phyloP scores from a whole-genome alignment of 1,140 invertebrate genomes.

The Battus philenor region DNA sequence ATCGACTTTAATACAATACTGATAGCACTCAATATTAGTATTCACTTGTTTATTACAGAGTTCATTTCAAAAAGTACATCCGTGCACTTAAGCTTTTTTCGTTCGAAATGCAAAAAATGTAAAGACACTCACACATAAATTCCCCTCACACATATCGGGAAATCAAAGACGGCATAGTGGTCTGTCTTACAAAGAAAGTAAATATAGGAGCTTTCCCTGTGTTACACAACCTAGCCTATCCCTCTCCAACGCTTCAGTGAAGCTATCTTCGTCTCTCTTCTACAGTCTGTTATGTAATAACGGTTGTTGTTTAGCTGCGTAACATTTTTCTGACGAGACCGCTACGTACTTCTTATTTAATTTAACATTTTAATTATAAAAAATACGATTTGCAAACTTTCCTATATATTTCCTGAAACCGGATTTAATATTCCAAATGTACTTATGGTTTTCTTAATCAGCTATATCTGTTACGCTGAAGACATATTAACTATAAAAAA shows the following conservation, averaged over 20 bases:
- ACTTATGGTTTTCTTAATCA: too few relatives aligned
- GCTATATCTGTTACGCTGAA: too few relatives aligned
- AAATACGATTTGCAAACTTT: too few relatives aligned
- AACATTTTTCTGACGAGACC: conserved; percentile 63
- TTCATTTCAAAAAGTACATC: conserved; percentile 53
- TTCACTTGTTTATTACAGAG: conserved; percentile 34
- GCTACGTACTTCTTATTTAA: conserved; percentile 42
- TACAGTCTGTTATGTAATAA: conserved; percentile 70
- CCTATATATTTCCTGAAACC: too few relatives aligned
- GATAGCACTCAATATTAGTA: conserved; percentile 36
- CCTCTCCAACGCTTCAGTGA: conserved; percentile 34
- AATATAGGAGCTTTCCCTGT: conserved; percentile 68
- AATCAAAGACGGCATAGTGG: conserved; percentile 46
- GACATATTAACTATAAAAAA: too few relatives aligned
- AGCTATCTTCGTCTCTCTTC: conserved; percentile 35
- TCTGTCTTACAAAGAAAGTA: conserved; percentile 66
- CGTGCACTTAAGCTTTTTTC: conserved; percentile 54
- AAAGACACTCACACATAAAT: conserved; percentile 50
- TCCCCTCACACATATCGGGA: conserved; percentile 30
- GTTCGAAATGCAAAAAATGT: conserved; percentile 39
- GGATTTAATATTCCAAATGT: too few relatives aligned
- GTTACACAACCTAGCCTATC: conserved; percentile 65
- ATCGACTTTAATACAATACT: conserved; percentile 28
- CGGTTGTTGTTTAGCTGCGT: conserved; percentile 65
- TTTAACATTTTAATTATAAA: conserved; percentile 34